phyloP scores from a whole-genome alignment of 2,888 invertebrate species.

The Listrodromus nycthemerus region DNA sequence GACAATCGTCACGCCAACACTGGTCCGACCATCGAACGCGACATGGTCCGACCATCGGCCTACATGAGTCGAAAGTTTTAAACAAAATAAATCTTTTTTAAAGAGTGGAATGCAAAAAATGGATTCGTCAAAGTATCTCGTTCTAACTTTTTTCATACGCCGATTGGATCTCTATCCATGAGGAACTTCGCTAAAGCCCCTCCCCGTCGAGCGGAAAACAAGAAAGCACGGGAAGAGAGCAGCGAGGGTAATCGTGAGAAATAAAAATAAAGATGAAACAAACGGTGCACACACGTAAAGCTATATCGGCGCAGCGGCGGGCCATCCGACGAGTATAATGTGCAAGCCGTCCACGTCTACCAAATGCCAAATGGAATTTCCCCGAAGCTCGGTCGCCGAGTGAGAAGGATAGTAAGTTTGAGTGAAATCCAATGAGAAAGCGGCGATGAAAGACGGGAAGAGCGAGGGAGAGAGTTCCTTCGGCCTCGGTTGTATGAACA shows the following conservation, averaged over 20 bases:
- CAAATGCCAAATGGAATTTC: conserved; percentile 67
- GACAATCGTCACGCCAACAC: no score
- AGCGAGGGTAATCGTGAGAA: conserved; percentile 66
- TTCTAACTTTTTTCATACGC: not conserved
- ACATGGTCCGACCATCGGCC: no score
- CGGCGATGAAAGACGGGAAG: conserved; percentile 3
- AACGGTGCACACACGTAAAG: conserved; percentile 2
- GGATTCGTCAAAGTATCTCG: not conserved
- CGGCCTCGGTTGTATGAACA: conserved; percentile 65
- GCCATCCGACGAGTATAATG: conserved; percentile 63
- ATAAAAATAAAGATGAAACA: conserved; percentile 11
- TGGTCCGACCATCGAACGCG: no score
- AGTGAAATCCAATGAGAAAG: not conserved
- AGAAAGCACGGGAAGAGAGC: not conserved
- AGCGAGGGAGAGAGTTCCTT: conserved; percentile 38
- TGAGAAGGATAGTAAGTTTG: conserved; percentile 13
- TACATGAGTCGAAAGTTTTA: no score
- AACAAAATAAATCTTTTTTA: no score
- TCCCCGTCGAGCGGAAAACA: conserved; percentile 22
- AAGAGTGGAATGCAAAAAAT: not conserved
- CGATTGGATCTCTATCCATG: not conserved
- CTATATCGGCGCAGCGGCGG: conserved; percentile 37
- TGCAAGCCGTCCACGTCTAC: conserved; percentile 59
- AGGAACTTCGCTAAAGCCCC: not conserved
- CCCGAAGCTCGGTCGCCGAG: conserved; percentile 54